Base-by-base conservation (phyloP, 1,140 invertebrate genomes). In the Heliothis subflexa region DNA sequence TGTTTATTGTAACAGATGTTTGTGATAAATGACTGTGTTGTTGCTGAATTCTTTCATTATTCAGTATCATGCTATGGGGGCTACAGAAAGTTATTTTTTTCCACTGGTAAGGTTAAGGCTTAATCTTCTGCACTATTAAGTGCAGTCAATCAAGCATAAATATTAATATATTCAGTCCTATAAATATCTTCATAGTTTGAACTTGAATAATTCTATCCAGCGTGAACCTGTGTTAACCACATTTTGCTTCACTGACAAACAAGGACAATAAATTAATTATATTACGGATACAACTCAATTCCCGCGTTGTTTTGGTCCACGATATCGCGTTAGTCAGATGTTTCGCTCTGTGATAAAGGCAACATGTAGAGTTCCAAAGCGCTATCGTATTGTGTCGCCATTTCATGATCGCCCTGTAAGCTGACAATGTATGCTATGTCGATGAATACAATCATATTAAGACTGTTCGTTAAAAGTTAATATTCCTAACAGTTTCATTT, bases 201-300 rank as follows among this genome's bases (percentile, higher is more conserved):
- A 64, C 12, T 64, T 11, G 50, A 59, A 11, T 47, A 11, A 64
- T 49, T 62, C 14, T 13, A 64, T 25, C 47, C 16, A 52, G 59
- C 52, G 62, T 62, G 57, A 64, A 64, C 73, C 47, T 62, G 73
- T 75, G 50, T 28, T n/a, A 62, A 50, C 28, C 49, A 76, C 59
- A 76, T 61, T 66, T 52, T 66, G 25, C 50, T 14, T 49, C 57
- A 45, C 40, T 64, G 61, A 55, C 74, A 25, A 76, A 76, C 74
- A 76, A 76, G 74, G 61, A 76, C 74, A 76, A 76, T 54, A 76
- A 45, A 40, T 76, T 76, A 40, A 55, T 76, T 76, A 76, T 64
- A 76, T 76, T 76, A 76, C 61, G 49, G 74, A 76, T 66, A 76
- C 74, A 54, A 66, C 74, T 76, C 61, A 40, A 76, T 66, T 76